A percentile compares a stretch with the other conserved stretches of the same genome.
These are phyloP conservation scores for Distichodus sexfasciatus DNA, from an alignment of 2,797 vertebrate species.

Conservation along the genomic window DNA sequence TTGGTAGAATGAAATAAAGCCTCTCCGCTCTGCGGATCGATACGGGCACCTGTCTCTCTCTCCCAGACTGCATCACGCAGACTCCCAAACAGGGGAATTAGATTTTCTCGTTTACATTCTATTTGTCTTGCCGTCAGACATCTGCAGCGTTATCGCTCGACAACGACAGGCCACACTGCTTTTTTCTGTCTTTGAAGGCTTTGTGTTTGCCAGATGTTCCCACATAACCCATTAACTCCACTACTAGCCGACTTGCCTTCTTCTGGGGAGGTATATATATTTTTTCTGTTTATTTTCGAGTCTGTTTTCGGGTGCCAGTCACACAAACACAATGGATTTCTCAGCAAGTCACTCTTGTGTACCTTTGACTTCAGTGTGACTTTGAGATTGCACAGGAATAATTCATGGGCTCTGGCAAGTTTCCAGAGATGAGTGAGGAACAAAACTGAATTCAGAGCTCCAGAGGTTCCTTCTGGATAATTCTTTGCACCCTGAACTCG, in stretches of 20 bases:
- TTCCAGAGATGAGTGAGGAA: conserved; percentile 64
- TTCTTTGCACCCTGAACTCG: conserved; percentile 56
- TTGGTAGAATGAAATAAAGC: conserved; percentile 43
- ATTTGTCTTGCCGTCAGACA: conserved; percentile 63
- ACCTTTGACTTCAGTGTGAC: conserved; percentile 75
- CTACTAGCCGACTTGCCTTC: conserved; percentile 42
- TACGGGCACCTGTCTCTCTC: conserved; percentile 53
- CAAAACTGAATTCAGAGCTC: conserved; percentile 67
- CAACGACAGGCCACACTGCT: conserved; percentile 69
- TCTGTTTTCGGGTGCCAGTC: conserved; percentile 40
- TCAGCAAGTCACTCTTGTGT: conserved; percentile 65
- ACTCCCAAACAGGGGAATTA: conserved; percentile 49
- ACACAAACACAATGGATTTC: conserved; percentile 48
- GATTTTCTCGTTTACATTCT: conserved; percentile 43
- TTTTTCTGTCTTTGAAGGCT: conserved; percentile 62
- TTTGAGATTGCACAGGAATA: conserved; percentile 77
- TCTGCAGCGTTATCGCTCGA: conserved; percentile 74
- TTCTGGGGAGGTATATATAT: conserved; percentile 55
- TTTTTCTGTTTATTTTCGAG: conserved; percentile 19
- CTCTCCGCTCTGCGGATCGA: conserved; percentile 62
- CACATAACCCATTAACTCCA: conserved; percentile 48
- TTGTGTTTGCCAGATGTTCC: conserved; percentile 41
- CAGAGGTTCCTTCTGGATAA: conserved; percentile 64
- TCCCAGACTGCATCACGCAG: conserved; percentile 57
- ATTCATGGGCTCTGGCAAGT: conserved; percentile 70